phyloP scores from a whole-genome alignment of 1,140 invertebrate genomes.

The Heliconius himera region DNA sequence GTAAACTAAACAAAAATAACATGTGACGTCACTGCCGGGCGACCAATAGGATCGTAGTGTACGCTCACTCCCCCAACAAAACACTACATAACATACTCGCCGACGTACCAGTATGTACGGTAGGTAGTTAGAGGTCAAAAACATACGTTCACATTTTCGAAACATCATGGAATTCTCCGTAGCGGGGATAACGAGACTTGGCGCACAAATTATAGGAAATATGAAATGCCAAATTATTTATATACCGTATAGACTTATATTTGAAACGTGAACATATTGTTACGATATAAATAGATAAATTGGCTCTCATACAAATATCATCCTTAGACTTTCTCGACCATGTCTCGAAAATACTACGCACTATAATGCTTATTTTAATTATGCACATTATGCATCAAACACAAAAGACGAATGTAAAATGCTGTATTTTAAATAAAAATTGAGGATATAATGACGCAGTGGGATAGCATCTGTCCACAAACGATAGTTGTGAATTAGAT shows the following conservation, averaged over 20 bases:
- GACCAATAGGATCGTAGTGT: conserved; percentile 54
- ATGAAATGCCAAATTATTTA: conserved; percentile 28
- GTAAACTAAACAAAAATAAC: conserved; percentile 63
- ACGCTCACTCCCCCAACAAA: conserved; percentile 63
- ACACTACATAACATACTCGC: conserved; percentile 45
- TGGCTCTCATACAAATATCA: conserved; percentile 33
- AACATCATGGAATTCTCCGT: conserved; percentile 16
- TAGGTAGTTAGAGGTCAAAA: conserved; percentile 51
- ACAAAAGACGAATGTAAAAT: neutral
- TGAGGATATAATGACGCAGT: no score
- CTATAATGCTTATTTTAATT: neutral
- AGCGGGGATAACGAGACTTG: conserved; percentile 22
- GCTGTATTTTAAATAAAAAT: neutral
- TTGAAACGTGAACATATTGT: neutral
- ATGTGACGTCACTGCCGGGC: conserved; percentile 56
- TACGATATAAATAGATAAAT: conserved; percentile 21
- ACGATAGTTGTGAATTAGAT: no score
- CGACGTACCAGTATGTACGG: neutral
- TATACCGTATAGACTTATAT: neutral
- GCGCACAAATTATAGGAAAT: conserved; percentile 16
- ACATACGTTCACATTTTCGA: conserved; percentile 35
- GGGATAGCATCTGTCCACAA: no score
- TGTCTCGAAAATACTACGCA: neutral
- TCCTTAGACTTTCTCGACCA: conserved; percentile 26
- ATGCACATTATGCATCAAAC: neutral